Evolutionary conservation across 2,888 invertebrate genomes (phyloP).

Genomic region (Ephialtes manifestator): DNA sequence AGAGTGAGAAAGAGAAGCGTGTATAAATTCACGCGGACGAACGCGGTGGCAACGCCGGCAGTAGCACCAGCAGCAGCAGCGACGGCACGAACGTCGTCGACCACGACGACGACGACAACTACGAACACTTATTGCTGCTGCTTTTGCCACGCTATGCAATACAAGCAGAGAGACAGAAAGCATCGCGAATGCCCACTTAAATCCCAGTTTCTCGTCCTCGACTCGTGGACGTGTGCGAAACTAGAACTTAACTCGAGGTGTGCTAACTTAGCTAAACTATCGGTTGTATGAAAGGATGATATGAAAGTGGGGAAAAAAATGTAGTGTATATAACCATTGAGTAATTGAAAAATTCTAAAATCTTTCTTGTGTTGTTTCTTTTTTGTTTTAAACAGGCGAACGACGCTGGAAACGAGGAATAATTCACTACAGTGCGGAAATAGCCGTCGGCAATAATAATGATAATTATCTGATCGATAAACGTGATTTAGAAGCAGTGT

Average conservation of each 20-base stretch:
- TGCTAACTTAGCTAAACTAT: neutral
- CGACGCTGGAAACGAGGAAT: conserved; percentile 41
- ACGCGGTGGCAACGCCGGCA: conserved; percentile 66
- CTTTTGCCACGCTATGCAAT: conserved; percentile 32
- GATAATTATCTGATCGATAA: conserved; percentile 10
- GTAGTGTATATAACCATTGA: neutral
- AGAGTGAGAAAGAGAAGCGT: conserved; percentile 44
- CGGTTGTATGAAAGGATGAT: neutral
- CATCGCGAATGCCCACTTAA: conserved; percentile 43
- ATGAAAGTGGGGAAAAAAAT: neutral
- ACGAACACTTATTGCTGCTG: conserved; percentile 65
- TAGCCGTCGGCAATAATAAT: conserved; percentile 43
- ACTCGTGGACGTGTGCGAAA: conserved; percentile 40
- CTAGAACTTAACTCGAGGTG: conserved; percentile 54
- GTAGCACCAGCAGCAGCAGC: conserved; percentile 12
- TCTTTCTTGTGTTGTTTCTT: conserved; percentile 14
- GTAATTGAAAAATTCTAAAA: neutral
- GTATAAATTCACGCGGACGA: conserved; percentile 68
- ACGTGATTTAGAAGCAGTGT: conserved; percentile 43
- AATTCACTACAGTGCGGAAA: conserved; percentile 50
- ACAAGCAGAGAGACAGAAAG: conserved; percentile 36
- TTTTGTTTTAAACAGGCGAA: conserved; percentile 48
- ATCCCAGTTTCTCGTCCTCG: conserved; percentile 21
- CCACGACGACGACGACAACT: conserved; percentile 42
- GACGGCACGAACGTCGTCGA: neutral